A percentile compares a stretch with the other conserved stretches of the same genome.
Evolutionary conservation across 2,113 vertebrate species (phyloP).

Genomic region (Tyrannus savana): DNA sequence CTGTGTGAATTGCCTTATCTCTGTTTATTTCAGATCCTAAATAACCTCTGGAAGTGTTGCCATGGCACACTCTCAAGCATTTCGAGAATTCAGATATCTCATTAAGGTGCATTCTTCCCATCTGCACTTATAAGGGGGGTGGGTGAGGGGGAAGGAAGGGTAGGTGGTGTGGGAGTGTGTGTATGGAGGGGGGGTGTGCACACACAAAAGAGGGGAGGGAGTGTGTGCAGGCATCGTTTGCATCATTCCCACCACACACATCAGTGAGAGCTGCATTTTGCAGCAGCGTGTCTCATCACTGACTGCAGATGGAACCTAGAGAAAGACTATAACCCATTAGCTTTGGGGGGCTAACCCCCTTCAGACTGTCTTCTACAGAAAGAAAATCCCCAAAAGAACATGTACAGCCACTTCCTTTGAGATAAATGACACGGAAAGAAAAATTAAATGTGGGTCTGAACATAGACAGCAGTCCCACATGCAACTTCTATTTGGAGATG

Average conservation of each 20-base stretch:
- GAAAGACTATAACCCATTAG: not conserved
- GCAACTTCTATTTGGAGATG: not conserved
- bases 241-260: not conserved
- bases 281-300: not conserved
- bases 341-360: not conserved
- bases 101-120: not conserved
- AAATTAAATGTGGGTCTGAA: not conserved
- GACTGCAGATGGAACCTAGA: not conserved
- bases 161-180: too few species aligned
- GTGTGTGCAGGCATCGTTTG: accelerated
- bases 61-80: not conserved
- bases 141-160: not conserved
- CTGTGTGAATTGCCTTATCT: not conserved
- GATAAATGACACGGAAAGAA: not conserved
- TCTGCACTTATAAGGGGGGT: not conserved
- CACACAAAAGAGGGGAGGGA: not conserved
- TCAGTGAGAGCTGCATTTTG: not conserved
- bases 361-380: not conserved
- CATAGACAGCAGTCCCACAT: not conserved
- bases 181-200: accelerated
- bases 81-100: not conserved
- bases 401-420: not conserved
- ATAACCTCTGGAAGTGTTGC: not conserved
- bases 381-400: not conserved
- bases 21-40: not conserved